These are phyloP conservation scores for Etheostoma spectabile DNA, from an alignment of 2,113 vertebrate species.

Conservation along the genomic window DNA sequence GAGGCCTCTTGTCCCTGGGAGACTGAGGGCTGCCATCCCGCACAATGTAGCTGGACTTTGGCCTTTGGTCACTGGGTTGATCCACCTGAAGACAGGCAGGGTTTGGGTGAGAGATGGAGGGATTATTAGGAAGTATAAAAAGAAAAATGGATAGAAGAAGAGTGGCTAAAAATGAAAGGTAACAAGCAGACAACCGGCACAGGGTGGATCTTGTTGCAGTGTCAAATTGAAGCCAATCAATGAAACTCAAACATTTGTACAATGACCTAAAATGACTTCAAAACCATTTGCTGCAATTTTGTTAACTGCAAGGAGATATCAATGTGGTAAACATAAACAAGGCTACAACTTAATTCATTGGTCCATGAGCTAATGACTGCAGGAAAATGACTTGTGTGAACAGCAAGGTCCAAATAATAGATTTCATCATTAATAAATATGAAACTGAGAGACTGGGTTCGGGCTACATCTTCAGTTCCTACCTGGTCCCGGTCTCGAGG, in stretches of 20 bases:
- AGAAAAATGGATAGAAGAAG: neutral
- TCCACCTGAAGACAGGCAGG: conserved; percentile 72
- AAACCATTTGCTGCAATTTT: neutral
- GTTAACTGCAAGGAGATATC: neutral
- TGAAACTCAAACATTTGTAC: neutral
- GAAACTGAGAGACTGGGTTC: neutral
- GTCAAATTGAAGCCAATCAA: neutral
- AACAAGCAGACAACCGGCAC: neutral
- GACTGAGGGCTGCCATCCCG: conserved; percentile 85
- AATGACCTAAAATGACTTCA: neutral
- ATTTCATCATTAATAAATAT: neutral
- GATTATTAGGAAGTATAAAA: neutral
- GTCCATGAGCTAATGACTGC: neutral
- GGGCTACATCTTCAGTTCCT: neutral
- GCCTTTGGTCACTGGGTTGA: conserved; percentile 84
- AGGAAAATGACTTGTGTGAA: neutral
- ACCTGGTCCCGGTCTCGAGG: conserved; percentile 69
- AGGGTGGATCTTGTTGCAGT: neutral
- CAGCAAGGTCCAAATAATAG: neutral
- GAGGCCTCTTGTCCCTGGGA: conserved; percentile 91
- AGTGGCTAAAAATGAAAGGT: neutral
- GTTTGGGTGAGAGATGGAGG: neutral
- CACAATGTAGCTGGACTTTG: conserved; percentile 87
- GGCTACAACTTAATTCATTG: neutral
- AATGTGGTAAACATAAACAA: neutral